Percentiles rank a stretch among this genome's conserved stretches.
phyloP scores from a whole-genome alignment of 2,888 invertebrate genomes.

The Syrista parreyssii region DNA sequence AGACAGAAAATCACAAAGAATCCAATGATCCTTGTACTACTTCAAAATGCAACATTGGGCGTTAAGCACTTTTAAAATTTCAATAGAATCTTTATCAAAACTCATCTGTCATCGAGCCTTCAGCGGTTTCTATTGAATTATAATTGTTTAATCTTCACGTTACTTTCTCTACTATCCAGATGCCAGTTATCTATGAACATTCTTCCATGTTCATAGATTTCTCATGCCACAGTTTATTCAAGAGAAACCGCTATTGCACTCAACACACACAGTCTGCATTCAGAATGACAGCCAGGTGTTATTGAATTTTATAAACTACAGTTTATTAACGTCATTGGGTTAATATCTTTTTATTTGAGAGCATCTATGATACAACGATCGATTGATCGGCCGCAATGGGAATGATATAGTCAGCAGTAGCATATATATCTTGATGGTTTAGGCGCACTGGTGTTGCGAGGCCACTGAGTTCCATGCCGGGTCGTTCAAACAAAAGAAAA shows the following conservation, averaged over 20 bases:
- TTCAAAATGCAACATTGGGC: neutral
- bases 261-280: neutral
- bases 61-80: neutral
- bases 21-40: neutral
- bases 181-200: neutral
- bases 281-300: neutral
- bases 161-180: neutral
- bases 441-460: slow-evolving; percentile 70
- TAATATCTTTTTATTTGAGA: neutral
- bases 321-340: neutral
- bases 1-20: slow-evolving; percentile 25
- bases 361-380: neutral
- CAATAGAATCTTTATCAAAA: neutral
- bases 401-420: neutral
- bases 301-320: neutral
- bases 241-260: neutral
- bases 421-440: slow-evolving; percentile 34
- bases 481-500: slow-evolving; percentile 75
- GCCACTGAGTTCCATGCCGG: slow-evolving; percentile 68
- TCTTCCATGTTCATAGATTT: neutral
- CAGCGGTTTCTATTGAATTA: neutral
- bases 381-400: neutral
- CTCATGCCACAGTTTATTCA: neutral
- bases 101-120: neutral
- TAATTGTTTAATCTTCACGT: neutral